These are phyloP conservation scores for Anoplius nigerrimus DNA, from an alignment of 2,888 invertebrate species.

Conservation along the genomic window DNA sequence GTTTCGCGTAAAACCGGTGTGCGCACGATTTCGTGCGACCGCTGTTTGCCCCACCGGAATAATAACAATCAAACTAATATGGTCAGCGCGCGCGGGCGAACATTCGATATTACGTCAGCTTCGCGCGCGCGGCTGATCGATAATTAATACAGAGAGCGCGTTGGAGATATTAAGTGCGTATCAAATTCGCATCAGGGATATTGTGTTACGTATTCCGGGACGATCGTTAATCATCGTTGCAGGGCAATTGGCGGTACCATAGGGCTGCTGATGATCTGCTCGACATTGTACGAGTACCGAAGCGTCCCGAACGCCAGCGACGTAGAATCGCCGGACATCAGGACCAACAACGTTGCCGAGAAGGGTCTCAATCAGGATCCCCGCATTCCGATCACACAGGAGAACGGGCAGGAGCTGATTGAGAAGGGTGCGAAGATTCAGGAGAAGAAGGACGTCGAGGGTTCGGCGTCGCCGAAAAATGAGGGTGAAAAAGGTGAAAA, in stretches of 20 bases:
- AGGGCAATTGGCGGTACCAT: slow-evolving; percentile 77
- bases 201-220: neutral
- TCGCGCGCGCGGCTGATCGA: too few species aligned
- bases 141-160: too few species aligned
- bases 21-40: too few species aligned
- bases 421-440: slow-evolving; percentile 60
- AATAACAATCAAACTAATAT: too few species aligned
- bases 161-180: too few species aligned
- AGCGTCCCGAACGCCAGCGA: slow-evolving; percentile 76
- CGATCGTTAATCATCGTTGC: slow-evolving; percentile 48
- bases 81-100: too few species aligned
- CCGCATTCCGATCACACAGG: slow-evolving; percentile 67
- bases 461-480: slow-evolving; percentile 20
- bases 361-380: slow-evolving; percentile 65
- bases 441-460: slow-evolving; percentile 40
- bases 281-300: slow-evolving; percentile 82
- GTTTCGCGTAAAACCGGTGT: slow-evolving; percentile 6
- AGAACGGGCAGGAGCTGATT: slow-evolving; percentile 74
- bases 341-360: slow-evolving; percentile 75
- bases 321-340: slow-evolving; percentile 71
- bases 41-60: too few species aligned
- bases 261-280: slow-evolving; percentile 78
- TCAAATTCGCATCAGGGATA: too few species aligned
- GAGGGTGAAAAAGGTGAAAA: slow-evolving; percentile 28
- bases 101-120: too few species aligned